Base-by-base conservation (phyloP, 2,888 invertebrate genomes). In the Euzetes globulus region DNA sequence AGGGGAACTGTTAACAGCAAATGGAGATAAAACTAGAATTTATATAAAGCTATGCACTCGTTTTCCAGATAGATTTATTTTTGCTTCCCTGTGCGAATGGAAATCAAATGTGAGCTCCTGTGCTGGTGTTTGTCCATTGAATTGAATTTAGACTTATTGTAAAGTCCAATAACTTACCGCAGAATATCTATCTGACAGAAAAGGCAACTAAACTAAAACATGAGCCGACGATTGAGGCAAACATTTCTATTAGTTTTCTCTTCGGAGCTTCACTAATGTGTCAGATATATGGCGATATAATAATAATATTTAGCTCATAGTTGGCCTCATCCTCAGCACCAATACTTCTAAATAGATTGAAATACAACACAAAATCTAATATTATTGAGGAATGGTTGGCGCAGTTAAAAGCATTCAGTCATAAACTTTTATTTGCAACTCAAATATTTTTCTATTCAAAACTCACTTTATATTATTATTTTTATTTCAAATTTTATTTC, bases 71-170 rank as follows among this genome's bases (percentile, higher is more conserved):
- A 33, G 33, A 33, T 33, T 33, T 33, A n/a, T n/a, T 50, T 50
- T 50, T 50, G 50, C 15, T 13, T 50, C n/a, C n/a, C n/a, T 27
- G 33, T 65, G 33, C 6, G n/a, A 37, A 65, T 65, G 37, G 37
- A 65, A 65, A 65, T 65, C 41, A 65, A 65, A 65, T 65, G 15
- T 41, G 29, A 9, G n/a, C 11, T 2, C 11, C 33, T 19, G 33
- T 37, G 37, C 13, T 19, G 5, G 41, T 65, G 65, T 58, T 9
- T 65, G 65, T 41, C 65, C 33, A 37, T 33, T 37, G 65, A 65
- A 65, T 65, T 65, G 65, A 65, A 65, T 65, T 37, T 27, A 11
- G 29, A 58, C 65, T 65, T 15, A 65, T 65, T 65, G 65, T 65
- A 65, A 65, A 65, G 37, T 65, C 33, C 33, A 65, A 65, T 37